phyloP scores from a whole-genome alignment of 1,140 invertebrate species.

The Rhopalosiphum padi region DNA sequence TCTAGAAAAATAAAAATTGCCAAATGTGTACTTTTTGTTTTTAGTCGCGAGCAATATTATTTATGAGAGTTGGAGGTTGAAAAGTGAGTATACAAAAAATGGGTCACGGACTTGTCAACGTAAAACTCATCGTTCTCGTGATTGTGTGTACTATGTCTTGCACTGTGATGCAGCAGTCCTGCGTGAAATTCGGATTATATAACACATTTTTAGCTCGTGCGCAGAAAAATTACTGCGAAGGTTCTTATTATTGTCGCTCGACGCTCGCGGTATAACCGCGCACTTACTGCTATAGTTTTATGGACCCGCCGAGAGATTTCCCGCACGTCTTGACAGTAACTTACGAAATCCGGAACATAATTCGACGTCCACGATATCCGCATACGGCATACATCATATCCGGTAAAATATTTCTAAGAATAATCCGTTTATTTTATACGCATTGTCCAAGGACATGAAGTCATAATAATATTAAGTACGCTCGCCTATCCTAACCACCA shows the following conservation, averaged over 20 bases:
- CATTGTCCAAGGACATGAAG: neutral
- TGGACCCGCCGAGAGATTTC: neutral
- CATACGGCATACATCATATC: neutral
- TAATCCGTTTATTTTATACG: neutral
- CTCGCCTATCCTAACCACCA: neutral
- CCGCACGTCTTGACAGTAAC: neutral
- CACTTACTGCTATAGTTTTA: neutral
- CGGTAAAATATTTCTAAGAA: neutral
- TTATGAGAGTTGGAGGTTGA: neutral
- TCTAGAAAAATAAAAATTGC: neutral
- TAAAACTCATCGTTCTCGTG: conserved; percentile 24
- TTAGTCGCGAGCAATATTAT: neutral
- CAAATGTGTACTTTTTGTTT: neutral
- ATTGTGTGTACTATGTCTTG: neutral
- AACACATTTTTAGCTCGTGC: conserved; percentile 1
- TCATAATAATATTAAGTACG: neutral
- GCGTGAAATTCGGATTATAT: conserved; percentile 8
- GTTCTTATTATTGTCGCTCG: neutral
- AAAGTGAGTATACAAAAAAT: conserved; percentile 32
- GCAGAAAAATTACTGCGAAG: neutral
- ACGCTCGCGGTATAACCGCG: neutral
- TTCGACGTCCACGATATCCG: neutral
- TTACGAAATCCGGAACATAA: neutral
- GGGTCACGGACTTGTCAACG: conserved; percentile 48
- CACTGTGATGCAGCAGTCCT: conserved; percentile 2